These are phyloP conservation scores for Cranoglanis bouderius DNA, from an alignment of 2,113 vertebrate genomes.

Conservation along the genomic window DNA sequence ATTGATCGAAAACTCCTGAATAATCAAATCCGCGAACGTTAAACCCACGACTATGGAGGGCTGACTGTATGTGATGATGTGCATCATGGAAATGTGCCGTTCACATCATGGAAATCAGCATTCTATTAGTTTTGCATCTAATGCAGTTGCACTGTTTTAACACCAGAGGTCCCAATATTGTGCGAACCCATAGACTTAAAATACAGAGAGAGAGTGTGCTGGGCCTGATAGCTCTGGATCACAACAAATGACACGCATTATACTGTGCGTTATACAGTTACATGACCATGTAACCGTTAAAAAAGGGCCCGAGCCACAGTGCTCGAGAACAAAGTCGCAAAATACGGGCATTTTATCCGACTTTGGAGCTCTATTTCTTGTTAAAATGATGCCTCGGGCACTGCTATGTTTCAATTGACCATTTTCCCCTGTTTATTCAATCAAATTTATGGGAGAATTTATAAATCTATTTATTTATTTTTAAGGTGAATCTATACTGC, in stretches of 20 bases:
- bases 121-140: background rate
- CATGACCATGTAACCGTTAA: background rate
- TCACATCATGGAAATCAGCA: background rate
- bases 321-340: background rate
- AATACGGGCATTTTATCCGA: background rate
- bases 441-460: background rate
- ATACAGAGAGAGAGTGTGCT: background rate
- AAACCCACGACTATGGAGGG: too few relatives aligned
- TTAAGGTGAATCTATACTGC: too few relatives aligned
- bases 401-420: background rate
- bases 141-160: background rate
- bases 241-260: background rate
- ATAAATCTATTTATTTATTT: background rate
- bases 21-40: too few relatives aligned
- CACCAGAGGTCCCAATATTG: background rate
- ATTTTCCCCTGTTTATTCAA: too few relatives aligned
- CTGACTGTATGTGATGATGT: too few relatives aligned
- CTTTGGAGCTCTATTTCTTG: background rate
- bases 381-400: background rate
- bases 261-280: background rate
- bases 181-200: background rate
- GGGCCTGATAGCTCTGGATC: background rate
- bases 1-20: too few relatives aligned
- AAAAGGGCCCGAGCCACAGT: background rate
- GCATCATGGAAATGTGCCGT: too few relatives aligned